Percentiles rank a stretch among this genome's conserved stretches.
These are phyloP conservation scores for Pristionchus japonicus DNA, from an alignment of 2,888 invertebrate genomes.

Conservation along the genomic window DNA sequence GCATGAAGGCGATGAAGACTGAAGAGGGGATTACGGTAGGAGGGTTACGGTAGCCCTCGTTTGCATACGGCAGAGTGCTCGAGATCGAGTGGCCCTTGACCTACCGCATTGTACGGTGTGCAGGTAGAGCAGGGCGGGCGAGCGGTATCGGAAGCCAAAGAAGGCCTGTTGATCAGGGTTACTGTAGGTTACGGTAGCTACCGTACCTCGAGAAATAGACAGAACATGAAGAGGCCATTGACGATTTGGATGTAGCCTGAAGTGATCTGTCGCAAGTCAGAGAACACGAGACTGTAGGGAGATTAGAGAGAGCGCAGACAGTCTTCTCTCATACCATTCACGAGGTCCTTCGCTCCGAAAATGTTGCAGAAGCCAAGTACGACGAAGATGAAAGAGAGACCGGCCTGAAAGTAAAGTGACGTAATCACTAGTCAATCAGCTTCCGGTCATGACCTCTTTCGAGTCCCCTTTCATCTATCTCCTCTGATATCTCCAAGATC, in stretches of 20 bases:
- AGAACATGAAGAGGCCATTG: neutral
- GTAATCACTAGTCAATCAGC: neutral
- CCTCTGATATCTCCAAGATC: neutral
- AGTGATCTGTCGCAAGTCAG: neutral
- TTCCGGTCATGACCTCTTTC: neutral
- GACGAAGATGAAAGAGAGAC: neutral
- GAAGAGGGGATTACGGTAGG: constrained; percentile 17
- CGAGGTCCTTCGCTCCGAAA: neutral
- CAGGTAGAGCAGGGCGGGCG: constrained; percentile 28
- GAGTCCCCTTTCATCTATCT: neutral
- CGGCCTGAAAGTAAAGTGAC: neutral
- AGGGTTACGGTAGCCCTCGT: no score
- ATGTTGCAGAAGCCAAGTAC: constrained; percentile 20
- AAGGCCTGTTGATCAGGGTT: neutral
- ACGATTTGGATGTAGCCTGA: neutral
- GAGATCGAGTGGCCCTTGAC: constrained; percentile 8
- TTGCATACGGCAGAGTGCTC: neutral
- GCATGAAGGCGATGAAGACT: constrained; percentile 8
- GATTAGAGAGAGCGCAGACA: neutral
- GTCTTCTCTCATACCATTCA: neutral
- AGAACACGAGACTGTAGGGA: neutral
- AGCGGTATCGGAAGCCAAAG: constrained; percentile 22
- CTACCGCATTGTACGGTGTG: constrained; percentile 35
- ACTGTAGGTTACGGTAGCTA: neutral
- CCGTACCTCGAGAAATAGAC: constrained; percentile 10